Base-by-base conservation (phyloP, 2,888 invertebrate genomes). In the Glyphotaelius pellucidus region DNA sequence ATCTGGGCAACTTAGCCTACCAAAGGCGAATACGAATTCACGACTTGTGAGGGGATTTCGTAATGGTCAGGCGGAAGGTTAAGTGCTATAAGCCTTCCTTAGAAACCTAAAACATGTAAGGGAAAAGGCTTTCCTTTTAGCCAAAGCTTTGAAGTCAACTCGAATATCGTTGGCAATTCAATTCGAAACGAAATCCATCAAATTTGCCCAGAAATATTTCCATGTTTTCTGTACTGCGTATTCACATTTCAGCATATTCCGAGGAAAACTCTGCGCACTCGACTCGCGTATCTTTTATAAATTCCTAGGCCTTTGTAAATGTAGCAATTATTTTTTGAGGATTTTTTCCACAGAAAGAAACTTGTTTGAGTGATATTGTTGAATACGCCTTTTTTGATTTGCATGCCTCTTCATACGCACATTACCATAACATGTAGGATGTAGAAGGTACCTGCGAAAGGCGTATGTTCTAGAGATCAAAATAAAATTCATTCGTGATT, bases 21-120 rank as follows among this genome's bases (percentile, higher is more conserved):
- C 84, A 38, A 79, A 35, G 80, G 47, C 87, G 92, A 92, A 92
- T 92, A 92, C 92, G 86, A 92, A 92, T 92, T 79, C 79, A 32
- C 67, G 79, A 80, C 79, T 90, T 86, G 86, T 86, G 90, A 47
- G 86, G 85, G 86, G 92, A 86, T 90, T 35, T 79, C 30, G 86
- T 90, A 88, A 88, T 88, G 88, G 88, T 88, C 88, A 90, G 79
- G 67, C 90, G n/a, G 85, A 35, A 83, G 90, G 91, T 86, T 90
- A 90, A 90, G 90, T 90, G 90, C 90, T 86, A 86, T 90, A 85
- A 86, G 86, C 90, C 42, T 90, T 90, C 88, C 79, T 88, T 79
- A 88, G 88, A 88, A 88, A 35, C 88, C 88, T 67, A 67, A 88
- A 88, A 47, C 80, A 89, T 89, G 81, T 89, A 89, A 80, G 52